Conservation (phyloP, 2,888 invertebrate genomes). For the Coelinius sp. region DNA sequence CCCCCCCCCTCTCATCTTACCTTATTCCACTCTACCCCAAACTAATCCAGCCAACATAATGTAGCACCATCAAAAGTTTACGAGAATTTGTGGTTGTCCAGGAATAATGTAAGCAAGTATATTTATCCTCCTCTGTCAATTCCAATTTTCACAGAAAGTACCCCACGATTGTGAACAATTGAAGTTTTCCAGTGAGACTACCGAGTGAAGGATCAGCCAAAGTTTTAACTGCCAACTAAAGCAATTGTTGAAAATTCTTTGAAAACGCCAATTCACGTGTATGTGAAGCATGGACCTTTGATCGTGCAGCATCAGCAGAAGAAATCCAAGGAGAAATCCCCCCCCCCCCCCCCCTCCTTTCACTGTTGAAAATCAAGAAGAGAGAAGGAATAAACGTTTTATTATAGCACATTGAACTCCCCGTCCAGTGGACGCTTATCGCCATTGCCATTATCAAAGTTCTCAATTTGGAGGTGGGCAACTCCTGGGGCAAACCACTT, state of each 20-base stretch:
- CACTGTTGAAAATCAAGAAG: not conserved
- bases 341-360: no score
- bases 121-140: not conserved
- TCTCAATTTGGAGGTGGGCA: conserved; percentile 9
- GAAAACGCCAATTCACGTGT: not conserved
- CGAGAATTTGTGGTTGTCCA: not conserved
- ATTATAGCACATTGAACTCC: conserved; percentile 28
- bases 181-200: not conserved
- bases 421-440: conserved; percentile 20
- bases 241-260: conserved; percentile 1
- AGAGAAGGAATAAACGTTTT: conserved; percentile 19
- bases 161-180: not conserved
- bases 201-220: not conserved
- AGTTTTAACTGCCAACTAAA: conserved; percentile 19
- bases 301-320: conserved; percentile 10
- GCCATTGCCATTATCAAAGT: conserved; percentile 21
- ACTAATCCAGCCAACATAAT: conserved; percentile 10
- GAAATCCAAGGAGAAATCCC: not conserved
- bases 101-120: not conserved
- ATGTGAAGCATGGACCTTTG: conserved; percentile 1
- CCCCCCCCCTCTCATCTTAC: no score
- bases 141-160: not conserved
- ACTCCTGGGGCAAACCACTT: conserved; percentile 11
- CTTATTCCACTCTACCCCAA: conserved; percentile 1
- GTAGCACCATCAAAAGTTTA: not conserved